Conservation (phyloP, 2,113 vertebrate species). For the Cheilinus undulatus region DNA sequence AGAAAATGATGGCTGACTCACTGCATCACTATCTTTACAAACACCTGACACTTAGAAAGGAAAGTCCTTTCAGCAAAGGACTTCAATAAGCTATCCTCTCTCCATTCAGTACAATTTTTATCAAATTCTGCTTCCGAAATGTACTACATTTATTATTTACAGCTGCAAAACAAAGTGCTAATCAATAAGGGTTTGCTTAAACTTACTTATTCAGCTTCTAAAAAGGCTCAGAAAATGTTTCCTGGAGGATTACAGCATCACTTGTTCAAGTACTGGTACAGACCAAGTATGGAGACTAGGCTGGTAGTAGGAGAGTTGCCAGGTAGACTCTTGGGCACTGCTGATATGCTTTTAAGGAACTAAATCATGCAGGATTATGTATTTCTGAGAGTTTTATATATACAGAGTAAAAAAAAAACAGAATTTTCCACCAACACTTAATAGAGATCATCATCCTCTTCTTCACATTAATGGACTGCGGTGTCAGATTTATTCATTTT, state of each 20-base stretch:
- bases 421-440: too few species aligned
- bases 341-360: too few species aligned
- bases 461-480: neutral
- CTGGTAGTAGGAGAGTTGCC: too few species aligned
- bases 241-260: too few species aligned
- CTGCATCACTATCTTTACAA: constrained; percentile 14
- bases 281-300: too few species aligned
- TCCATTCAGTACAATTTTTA: constrained; percentile 1
- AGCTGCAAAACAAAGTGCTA: too few species aligned
- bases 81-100: constrained; percentile 21
- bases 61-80: constrained; percentile 4
- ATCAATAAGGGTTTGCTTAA: neutral
- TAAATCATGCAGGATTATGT: too few species aligned
- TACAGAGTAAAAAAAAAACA: too few species aligned
- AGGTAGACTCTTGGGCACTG: too few species aligned
- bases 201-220: neutral
- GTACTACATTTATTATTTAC: neutral
- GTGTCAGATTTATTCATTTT: neutral
- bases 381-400: too few species aligned
- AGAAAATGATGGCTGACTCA: constrained; percentile 17
- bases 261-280: too few species aligned
- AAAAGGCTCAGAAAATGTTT: neutral
- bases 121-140: neutral
- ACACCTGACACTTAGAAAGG: neutral
- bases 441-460: too few species aligned